A percentile compares a stretch with the other conserved stretches of the same genome.
Evolutionary conservation across 2,797 vertebrate species (phyloP).

Genomic region (Enoplosus armatus): DNA sequence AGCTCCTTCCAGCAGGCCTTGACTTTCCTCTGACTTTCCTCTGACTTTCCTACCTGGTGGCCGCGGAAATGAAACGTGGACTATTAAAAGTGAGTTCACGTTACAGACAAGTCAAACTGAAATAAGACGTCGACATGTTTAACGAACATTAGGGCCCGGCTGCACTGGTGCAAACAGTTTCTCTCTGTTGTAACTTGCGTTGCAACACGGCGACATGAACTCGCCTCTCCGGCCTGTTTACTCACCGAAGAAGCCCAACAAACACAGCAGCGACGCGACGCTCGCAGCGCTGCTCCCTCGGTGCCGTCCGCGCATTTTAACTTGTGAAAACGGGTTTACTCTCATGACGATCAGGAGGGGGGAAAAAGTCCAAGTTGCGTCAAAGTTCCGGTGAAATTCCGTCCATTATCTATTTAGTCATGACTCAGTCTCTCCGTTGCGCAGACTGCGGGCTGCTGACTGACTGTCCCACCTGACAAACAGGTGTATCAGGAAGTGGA

Average conservation of each 20-base stretch:
- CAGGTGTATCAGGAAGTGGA: constrained; percentile 86
- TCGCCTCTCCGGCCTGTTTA: constrained; percentile 39
- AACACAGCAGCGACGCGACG: constrained; percentile 33
- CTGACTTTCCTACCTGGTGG: too few species aligned
- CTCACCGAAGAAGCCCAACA: constrained; percentile 73
- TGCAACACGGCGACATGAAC: background rate
- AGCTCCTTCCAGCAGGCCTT: background rate
- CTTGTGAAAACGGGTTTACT: background rate
- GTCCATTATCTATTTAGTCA: constrained; percentile 62
- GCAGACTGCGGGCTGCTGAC: background rate
- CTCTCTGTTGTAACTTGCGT: background rate
- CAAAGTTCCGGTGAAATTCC: constrained; percentile 40
- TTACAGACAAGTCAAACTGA: background rate
- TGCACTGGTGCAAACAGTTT: background rate
- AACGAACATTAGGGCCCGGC: rapidly evolving
- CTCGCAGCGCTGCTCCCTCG: background rate
- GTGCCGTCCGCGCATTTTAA: constrained; percentile 62
- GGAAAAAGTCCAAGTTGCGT: background rate
- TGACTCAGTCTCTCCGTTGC: constrained; percentile 29
- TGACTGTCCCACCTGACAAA: constrained; percentile 73
- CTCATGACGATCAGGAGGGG: background rate
- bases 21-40: too few species aligned
- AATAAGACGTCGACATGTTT: background rate
- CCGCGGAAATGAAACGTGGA: background rate
- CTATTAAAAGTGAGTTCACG: background rate